A percentile compares a stretch with the other conserved stretches of the same genome.
Evolutionary conservation across 2,888 invertebrate genomes (phyloP).

Genomic region (Drosophila tripunctata): DNA sequence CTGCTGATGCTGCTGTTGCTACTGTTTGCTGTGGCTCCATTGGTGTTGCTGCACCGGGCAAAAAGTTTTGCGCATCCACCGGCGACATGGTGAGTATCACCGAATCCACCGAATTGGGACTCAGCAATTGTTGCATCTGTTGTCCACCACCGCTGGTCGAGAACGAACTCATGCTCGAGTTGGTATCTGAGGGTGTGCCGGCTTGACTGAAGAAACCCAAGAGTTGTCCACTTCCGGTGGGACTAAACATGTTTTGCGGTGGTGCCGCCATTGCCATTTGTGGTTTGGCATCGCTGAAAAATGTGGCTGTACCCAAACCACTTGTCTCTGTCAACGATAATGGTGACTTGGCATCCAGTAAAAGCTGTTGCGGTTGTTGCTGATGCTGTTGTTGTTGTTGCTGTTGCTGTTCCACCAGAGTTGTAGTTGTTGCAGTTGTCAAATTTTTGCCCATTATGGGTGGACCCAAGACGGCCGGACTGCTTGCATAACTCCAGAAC

Average conservation of each 20-base stretch:
- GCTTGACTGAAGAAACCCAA: slow-evolving; percentile 82
- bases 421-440: slow-evolving; percentile 12
- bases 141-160: slow-evolving; percentile 86
- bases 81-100: slow-evolving; percentile 92
- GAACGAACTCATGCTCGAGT: slow-evolving; percentile 91
- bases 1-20: no score
- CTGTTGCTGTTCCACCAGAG: slow-evolving; percentile 2
- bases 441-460: slow-evolving; percentile 20
- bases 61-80: slow-evolving; percentile 81
- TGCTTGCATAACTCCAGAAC: slow-evolving; percentile 90
- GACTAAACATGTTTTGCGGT: slow-evolving; percentile 72
- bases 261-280: slow-evolving; percentile 27
- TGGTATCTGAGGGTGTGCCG: slow-evolving; percentile 87
- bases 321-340: slow-evolving; percentile 84
- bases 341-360: slow-evolving; percentile 83
- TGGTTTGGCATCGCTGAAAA: slow-evolving; percentile 77
- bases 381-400: slow-evolving; percentile 47
- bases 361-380: slow-evolving; percentile 46
- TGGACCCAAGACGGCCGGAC: slow-evolving; percentile 65
- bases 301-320: slow-evolving; percentile 83
- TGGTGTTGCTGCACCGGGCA: slow-evolving; percentile 26
- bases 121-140: slow-evolving; percentile 81
- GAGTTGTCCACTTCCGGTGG: slow-evolving; percentile 76
- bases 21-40: neutral
- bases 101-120: slow-evolving; percentile 87